Conservation (phyloP, 2,113 vertebrate genomes). For the Lethenteron camtschaticum region DNA sequence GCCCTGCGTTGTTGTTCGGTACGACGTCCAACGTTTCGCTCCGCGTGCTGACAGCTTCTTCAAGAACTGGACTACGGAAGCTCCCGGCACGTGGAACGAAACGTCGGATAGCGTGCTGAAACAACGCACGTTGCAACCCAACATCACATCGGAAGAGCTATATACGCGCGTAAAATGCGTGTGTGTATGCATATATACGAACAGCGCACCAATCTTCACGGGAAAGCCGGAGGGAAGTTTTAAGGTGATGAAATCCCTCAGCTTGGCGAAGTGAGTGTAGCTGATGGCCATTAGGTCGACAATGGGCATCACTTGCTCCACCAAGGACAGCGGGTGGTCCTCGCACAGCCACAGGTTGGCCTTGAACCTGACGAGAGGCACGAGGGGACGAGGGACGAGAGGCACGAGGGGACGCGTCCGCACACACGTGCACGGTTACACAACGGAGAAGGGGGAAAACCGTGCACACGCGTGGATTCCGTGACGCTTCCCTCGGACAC, state of each 20-base stretch:
- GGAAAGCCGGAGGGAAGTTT: constrained; percentile 36
- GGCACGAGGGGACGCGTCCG: neutral
- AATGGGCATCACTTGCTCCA: constrained; percentile 41
- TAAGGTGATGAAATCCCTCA: constrained; percentile 41
- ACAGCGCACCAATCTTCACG: constrained; percentile 27
- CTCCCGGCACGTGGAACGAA: no score
- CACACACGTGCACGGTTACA: neutral
- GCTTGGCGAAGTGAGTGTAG: constrained; percentile 40
- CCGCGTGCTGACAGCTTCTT: no score
- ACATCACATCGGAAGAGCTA: no score
- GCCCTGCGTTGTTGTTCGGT: no score
- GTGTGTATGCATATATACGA: no score
- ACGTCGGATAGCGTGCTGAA: no score
- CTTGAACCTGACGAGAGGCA: constrained; percentile 27
- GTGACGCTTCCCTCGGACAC: no score
- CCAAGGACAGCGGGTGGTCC: constrained; percentile 33
- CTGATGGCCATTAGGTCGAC: constrained; percentile 50
- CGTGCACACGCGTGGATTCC: no score
- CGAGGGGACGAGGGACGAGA: neutral
- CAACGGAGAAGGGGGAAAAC: neutral
- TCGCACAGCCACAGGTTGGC: constrained; percentile 38
- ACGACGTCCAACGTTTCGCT: no score
- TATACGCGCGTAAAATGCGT: no score
- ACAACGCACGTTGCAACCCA: no score
- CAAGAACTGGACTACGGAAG: no score